Percentiles rank a stretch among this genome's conserved stretches.
Conservation (phyloP, 2,113 vertebrate species). For the Chionomys nivalis region DNA sequence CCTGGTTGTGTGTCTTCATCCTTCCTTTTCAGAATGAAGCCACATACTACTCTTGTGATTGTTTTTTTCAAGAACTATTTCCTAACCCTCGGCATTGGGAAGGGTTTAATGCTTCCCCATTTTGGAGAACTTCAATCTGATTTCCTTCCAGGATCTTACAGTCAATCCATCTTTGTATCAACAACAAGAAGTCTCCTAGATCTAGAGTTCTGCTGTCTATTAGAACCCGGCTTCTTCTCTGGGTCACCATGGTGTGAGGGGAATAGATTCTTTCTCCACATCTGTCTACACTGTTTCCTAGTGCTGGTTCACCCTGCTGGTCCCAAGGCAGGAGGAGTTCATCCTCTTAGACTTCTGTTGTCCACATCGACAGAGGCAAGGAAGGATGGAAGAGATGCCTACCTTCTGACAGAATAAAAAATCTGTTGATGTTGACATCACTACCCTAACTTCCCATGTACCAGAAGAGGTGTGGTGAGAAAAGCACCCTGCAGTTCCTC, state of each 20-base stretch:
- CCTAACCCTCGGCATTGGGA: not conserved
- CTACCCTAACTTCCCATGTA: not conserved
- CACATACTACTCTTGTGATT: not conserved
- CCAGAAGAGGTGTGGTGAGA: not conserved
- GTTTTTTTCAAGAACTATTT: not conserved
- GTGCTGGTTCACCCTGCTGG: not conserved
- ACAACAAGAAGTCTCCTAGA: not conserved
- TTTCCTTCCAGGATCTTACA: not conserved
- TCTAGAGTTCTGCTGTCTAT: not conserved
- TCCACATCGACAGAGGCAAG: not conserved
- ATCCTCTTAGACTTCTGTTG: not conserved
- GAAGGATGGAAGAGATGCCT: not conserved
- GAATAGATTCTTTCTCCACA: not conserved
- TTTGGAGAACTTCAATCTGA: not conserved
- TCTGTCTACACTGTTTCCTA: not conserved
- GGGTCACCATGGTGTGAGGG: not conserved
- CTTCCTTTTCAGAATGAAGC: not conserved
- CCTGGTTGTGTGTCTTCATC: not conserved
- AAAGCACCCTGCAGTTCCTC: not conserved
- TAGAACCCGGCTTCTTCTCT: not conserved
- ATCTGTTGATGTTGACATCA: not conserved
- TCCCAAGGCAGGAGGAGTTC: not conserved
- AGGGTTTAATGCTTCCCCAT: not conserved
- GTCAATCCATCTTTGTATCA: not conserved
- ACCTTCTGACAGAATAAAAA: not conserved